Conservation (phyloP, 2,797 vertebrate genomes). For the Merluccius polli region DNA sequence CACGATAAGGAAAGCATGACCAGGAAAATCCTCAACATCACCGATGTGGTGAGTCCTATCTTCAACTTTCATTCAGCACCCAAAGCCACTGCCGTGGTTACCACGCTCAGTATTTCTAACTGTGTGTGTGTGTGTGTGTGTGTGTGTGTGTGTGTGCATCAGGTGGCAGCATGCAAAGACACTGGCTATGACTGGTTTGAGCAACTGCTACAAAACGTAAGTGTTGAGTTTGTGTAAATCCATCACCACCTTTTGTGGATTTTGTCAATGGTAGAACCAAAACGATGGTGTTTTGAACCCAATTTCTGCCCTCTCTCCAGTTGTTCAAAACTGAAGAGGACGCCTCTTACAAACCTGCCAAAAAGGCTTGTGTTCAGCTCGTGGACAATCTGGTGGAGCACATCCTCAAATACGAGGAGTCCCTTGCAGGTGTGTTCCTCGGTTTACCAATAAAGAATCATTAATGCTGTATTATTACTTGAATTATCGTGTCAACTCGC, state of each 20-base stretch:
- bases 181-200: slow-evolving; percentile 99
- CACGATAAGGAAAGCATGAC: slow-evolving; percentile 96
- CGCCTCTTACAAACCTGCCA: slow-evolving; percentile 93
- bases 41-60: slow-evolving; percentile 83
- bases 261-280: background rate
- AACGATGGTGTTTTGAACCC: background rate
- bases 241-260: background rate
- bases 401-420: slow-evolving; percentile 96
- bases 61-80: background rate
- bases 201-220: slow-evolving; percentile 95
- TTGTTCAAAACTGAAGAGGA: slow-evolving; percentile 96
- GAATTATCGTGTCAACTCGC: background rate
- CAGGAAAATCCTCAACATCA: slow-evolving; percentile 96
- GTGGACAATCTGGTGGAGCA: slow-evolving; percentile 97
- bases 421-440: slow-evolving; percentile 80
- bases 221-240: slow-evolving; percentile 39
- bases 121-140: background rate
- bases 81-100: background rate
- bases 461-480: background rate
- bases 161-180: slow-evolving; percentile 96
- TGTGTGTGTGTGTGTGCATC: background rate
- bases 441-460: background rate
- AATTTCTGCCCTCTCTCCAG: slow-evolving; percentile 45
- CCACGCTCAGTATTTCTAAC: background rate
- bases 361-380: slow-evolving; percentile 95